Conservation (phyloP, 2,113 vertebrate species). For the Macquaria ambigua region DNA sequence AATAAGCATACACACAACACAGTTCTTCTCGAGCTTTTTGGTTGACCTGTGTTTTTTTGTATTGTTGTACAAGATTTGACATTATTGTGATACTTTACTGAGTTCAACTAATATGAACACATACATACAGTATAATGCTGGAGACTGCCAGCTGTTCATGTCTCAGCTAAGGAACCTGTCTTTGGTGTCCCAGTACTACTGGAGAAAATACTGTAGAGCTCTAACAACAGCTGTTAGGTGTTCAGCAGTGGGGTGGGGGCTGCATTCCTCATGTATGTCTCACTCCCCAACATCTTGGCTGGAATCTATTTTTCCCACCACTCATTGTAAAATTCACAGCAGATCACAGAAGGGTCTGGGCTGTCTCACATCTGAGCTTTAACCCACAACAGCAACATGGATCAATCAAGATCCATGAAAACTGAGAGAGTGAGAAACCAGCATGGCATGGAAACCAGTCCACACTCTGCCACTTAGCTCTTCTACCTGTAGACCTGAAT, state of each 20-base stretch:
- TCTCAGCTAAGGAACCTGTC: constrained; percentile 32
- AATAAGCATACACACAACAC: not conserved
- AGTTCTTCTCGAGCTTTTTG: not conserved
- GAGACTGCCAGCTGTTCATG: constrained; percentile 58
- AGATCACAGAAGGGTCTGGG: constrained; percentile 83
- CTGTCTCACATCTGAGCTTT: constrained; percentile 81
- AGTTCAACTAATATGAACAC: constrained; percentile 17
- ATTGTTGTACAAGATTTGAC: not conserved
- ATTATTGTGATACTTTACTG: constrained; percentile 15
- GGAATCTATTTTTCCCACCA: constrained; percentile 88
- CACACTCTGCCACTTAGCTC: not conserved
- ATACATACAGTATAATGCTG: constrained; percentile 8
- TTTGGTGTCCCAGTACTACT: constrained; percentile 54
- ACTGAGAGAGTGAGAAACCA: constrained; percentile 24
- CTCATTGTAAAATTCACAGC: constrained; percentile 88
- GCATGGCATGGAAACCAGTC: not conserved
- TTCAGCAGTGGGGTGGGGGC: constrained; percentile 50
- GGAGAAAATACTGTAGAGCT: constrained; percentile 77
- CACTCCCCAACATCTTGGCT: constrained; percentile 88
- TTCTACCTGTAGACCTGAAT: not conserved
- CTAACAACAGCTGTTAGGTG: constrained; percentile 89
- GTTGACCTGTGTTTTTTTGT: not conserved
- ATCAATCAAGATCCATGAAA: constrained; percentile 73
- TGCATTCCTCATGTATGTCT: constrained; percentile 91
- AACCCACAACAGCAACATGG: constrained; percentile 79